These are phyloP conservation scores for Equus przewalskii DNA, from an alignment of 2,113 vertebrate species.

Conservation along the genomic window DNA sequence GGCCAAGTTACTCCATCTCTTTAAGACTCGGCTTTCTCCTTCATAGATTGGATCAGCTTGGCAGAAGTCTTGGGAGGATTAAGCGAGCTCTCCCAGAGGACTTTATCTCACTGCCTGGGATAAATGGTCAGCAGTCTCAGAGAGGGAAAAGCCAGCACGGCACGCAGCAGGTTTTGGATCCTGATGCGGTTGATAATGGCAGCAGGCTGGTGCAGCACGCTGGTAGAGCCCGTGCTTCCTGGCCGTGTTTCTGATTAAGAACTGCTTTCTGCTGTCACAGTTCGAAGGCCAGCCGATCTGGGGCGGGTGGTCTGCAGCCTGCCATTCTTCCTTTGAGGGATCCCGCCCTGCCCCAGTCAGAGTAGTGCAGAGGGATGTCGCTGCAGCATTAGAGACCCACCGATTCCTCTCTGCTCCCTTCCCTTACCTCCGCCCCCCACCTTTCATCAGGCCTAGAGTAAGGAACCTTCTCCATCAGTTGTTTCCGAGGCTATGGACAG, in stretches of 20 bases:
- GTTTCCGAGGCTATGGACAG: neutral
- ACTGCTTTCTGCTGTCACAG: neutral
- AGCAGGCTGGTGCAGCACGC: neutral
- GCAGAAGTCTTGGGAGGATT: neutral
- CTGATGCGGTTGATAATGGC: neutral
- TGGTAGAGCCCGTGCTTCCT: neutral
- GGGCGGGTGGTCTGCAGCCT: neutral
- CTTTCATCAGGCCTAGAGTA: neutral
- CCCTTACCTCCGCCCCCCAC: neutral
- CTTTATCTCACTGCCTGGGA: neutral
- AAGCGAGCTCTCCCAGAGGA: neutral
- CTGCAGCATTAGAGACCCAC: neutral
- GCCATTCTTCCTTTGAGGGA: neutral
- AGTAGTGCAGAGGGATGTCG: neutral
- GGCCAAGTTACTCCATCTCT: neutral
- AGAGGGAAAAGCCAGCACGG: neutral
- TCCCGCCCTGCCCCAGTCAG: neutral
- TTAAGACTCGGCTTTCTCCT: neutral
- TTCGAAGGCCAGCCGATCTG: neutral
- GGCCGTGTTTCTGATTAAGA: conserved; percentile 46
- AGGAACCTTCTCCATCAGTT: neutral
- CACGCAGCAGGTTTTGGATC: neutral
- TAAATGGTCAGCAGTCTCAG: neutral
- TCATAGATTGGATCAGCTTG: neutral
- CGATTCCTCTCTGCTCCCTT: neutral